phyloP scores from a whole-genome alignment of 2,113 vertebrate species.

The Oryzias curvinotus region DNA sequence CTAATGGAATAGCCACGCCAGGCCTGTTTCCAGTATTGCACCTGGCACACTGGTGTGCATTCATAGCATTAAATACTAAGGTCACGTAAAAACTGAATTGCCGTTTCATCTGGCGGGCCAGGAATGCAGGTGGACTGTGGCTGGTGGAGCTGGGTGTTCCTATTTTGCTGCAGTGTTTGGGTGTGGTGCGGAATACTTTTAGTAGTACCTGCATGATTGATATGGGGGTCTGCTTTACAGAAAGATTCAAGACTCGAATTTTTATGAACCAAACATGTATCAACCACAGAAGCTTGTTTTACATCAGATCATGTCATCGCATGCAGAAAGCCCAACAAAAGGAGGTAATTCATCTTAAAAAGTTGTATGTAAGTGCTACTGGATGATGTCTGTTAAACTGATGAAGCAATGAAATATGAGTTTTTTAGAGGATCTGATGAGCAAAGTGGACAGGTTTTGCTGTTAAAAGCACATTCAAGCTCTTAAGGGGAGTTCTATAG shows the following conservation, averaged over 20 bases:
- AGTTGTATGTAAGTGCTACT: conserved; percentile 39
- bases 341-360: conserved; percentile 19
- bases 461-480: conserved; percentile 7
- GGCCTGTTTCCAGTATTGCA: conserved; percentile 40
- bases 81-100: conserved; percentile 43
- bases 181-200: conserved; percentile 44
- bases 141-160: conserved; percentile 26
- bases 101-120: conserved; percentile 38
- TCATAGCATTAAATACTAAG: conserved; percentile 43
- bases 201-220: conserved; percentile 20
- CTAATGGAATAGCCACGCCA: conserved; percentile 53
- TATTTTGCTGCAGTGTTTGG: conserved; percentile 32
- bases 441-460: conserved; percentile 12
- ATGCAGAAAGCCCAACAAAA: conserved; percentile 30
- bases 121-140: conserved; percentile 53
- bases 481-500: conserved; percentile 29
- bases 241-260: conserved; percentile 17
- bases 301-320: conserved; percentile 35
- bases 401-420: conserved; percentile 18
- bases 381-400: conserved; percentile 46
- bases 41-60: conserved; percentile 41
- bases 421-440: neutral
- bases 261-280: conserved; percentile 35
- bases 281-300: conserved; percentile 14
- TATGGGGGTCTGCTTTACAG: conserved; percentile 20